phyloP scores from a whole-genome alignment of 2,888 invertebrate genomes.

The Agriopis marginaria region DNA sequence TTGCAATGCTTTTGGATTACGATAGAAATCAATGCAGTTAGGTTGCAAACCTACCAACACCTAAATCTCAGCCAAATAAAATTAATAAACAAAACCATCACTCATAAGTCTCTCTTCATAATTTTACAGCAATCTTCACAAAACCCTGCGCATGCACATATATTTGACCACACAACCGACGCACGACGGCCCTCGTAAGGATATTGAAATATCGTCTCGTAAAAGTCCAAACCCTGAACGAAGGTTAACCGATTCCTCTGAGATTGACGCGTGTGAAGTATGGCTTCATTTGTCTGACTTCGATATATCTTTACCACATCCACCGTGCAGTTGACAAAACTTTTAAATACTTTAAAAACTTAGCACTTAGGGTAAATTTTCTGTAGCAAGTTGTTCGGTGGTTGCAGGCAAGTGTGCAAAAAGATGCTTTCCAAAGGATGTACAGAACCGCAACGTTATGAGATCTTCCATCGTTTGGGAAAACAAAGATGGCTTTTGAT shows the following conservation, averaged over 20 bases:
- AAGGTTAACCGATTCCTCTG: conserved; percentile 74
- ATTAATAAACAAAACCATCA: neutral
- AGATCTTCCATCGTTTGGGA: conserved; percentile 73
- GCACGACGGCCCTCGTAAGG: conserved; percentile 73
- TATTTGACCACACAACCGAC: conserved; percentile 36
- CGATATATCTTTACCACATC: conserved; percentile 73
- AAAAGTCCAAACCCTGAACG: conserved; percentile 74
- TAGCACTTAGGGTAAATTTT: conserved; percentile 47
- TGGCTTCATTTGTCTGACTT: conserved; percentile 83
- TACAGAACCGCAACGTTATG: conserved; percentile 78
- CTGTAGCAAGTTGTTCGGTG: neutral
- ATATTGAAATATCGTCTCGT: conserved; percentile 85
- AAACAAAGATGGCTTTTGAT: conserved; percentile 80
- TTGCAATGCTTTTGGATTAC: neutral
- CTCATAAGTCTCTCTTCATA: neutral
- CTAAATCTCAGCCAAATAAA: neutral
- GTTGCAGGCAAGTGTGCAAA: conserved; percentile 37
- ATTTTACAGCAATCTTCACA: conserved; percentile 10
- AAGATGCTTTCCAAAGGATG: conserved; percentile 63
- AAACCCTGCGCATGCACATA: conserved; percentile 31
- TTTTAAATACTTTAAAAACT: conserved; percentile 24
- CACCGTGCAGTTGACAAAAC: conserved; percentile 28
- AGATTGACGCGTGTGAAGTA: conserved; percentile 77
- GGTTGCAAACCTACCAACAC: neutral
- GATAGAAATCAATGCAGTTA: neutral